These are phyloP conservation scores for Trissolcus basalis DNA, from an alignment of 1,140 invertebrate genomes.

Conservation along the genomic window DNA sequence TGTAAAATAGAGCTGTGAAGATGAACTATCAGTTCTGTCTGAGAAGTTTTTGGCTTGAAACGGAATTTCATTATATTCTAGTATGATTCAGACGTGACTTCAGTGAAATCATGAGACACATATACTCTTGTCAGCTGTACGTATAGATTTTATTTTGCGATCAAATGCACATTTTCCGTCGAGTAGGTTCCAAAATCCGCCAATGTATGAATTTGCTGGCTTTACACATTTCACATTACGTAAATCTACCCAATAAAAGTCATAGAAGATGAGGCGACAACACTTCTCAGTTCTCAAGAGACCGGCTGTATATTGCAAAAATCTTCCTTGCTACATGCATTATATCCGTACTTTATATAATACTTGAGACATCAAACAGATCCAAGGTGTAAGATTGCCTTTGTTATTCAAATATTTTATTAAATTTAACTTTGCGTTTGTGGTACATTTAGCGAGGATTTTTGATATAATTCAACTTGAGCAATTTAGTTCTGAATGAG, in stretches of 20 bases:
- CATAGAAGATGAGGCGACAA: slow-evolving; percentile 42
- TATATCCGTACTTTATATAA: slow-evolving; percentile 31
- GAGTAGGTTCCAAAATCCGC: slow-evolving; percentile 37
- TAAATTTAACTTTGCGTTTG: too few relatives aligned
- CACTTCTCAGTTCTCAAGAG: slow-evolving; percentile 29
- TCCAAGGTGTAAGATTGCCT: too few relatives aligned
- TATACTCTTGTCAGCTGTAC: slow-evolving; percentile 36
- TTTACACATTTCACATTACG: slow-evolving; percentile 52
- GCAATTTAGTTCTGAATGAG: too few relatives aligned
- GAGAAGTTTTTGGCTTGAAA: too few relatives aligned
- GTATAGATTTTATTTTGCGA: slow-evolving; percentile 50
- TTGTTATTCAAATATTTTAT: too few relatives aligned
- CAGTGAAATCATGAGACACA: slow-evolving; percentile 21
- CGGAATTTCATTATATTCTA: slow-evolving; percentile 26
- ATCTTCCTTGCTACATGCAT: slow-evolving; percentile 27
- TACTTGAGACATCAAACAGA: too few relatives aligned
- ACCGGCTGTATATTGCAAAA: slow-evolving; percentile 36
- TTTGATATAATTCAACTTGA: too few relatives aligned
- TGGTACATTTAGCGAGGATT: too few relatives aligned
- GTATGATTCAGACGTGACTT: slow-evolving; percentile 30
- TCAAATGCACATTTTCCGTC: slow-evolving; percentile 42
- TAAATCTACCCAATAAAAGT: slow-evolving; percentile 52
- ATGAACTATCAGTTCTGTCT: too few relatives aligned
- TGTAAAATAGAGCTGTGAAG: too few relatives aligned
- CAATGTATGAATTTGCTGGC: slow-evolving; percentile 46